Evolutionary conservation across 35 echinoderm and acorn worm species (phyloP).

Genomic region (Diadema setosum): DNA sequence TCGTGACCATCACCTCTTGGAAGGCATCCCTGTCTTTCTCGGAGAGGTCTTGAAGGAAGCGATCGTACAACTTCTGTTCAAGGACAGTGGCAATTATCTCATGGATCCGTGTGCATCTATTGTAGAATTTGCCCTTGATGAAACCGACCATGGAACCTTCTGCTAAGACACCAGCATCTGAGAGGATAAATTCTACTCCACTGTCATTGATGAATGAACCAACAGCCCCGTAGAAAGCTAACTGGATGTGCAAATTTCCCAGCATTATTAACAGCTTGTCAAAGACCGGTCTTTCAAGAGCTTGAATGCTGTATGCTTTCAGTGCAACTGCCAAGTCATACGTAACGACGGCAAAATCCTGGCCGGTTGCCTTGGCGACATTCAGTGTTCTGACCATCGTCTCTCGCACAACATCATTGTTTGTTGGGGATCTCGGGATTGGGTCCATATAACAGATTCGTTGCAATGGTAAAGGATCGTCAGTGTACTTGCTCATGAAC

Average conservation of each 20-base stretch:
- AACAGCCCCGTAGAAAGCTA: constrained; percentile 62
- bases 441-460: constrained; percentile 82
- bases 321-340: constrained; percentile 10
- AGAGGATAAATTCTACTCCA: constrained; percentile 69
- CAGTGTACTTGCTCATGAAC: constrained; percentile 64
- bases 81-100: constrained; percentile 59
- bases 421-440: constrained; percentile 77
- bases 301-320: neutral
- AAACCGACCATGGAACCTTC: constrained; percentile 67
- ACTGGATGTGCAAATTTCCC: constrained; percentile 76
- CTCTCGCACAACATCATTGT: constrained; percentile 78
- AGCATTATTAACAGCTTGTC: constrained; percentile 70
- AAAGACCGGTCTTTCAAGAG: constrained; percentile 23
- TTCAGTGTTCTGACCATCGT: constrained; percentile 63
- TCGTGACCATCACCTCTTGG: constrained; percentile 38
- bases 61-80: constrained; percentile 48
- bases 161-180: constrained; percentile 61
- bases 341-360: constrained; percentile 72
- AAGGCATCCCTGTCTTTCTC: constrained; percentile 29
- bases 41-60: neutral
- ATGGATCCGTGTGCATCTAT: constrained; percentile 71
- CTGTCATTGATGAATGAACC: constrained; percentile 59
- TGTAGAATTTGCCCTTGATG: constrained; percentile 83
- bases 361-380: constrained; percentile 58
- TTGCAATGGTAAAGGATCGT: constrained; percentile 58